Evolutionary conservation across 92 coral and sea anemone genomes (phyloP).

Genomic region (Ricordea florida): DNA sequence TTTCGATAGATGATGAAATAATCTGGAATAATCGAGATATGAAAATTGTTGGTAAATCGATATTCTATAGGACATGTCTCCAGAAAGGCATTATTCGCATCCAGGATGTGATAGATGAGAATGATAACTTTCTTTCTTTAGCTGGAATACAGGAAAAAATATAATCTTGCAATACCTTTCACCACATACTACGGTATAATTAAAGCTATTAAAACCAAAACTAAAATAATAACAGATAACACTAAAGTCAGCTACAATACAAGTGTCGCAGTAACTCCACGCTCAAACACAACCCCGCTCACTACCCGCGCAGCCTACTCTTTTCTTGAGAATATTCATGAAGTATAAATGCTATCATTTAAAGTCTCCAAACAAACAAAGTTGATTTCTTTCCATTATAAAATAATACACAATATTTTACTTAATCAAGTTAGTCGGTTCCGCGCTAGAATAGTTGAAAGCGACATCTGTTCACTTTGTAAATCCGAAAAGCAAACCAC

Average conservation of each 20-base stretch:
- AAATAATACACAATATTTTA: not conserved
- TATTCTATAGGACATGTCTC: not conserved
- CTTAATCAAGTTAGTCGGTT: not conserved
- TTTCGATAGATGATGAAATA: not conserved
- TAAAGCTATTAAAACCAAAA: not conserved
- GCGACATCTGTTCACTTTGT: not conserved
- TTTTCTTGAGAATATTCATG: not conserved
- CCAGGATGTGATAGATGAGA: not conserved
- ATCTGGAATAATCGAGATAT: conserved; percentile 1
- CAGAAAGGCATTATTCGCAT: not conserved
- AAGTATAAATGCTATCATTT: not conserved
- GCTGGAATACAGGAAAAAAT: not conserved
- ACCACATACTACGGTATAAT: not conserved
- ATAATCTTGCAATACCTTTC: not conserved
- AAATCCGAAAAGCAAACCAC: not conserved
- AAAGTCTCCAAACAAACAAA: not conserved
- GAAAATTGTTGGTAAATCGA: not conserved
- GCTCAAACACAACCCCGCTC: not conserved
- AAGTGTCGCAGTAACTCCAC: not conserved
- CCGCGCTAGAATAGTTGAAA: not conserved
- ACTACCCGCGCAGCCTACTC: not conserved
- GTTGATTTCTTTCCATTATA: not conserved
- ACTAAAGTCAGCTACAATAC: not conserved
- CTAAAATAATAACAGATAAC: not conserved
- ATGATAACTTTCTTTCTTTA: not conserved